Evolutionary conservation across 2,113 vertebrate species (phyloP), one percentile per base, ranked within the genome.

Genomic region (Cairina moschata): DNA sequence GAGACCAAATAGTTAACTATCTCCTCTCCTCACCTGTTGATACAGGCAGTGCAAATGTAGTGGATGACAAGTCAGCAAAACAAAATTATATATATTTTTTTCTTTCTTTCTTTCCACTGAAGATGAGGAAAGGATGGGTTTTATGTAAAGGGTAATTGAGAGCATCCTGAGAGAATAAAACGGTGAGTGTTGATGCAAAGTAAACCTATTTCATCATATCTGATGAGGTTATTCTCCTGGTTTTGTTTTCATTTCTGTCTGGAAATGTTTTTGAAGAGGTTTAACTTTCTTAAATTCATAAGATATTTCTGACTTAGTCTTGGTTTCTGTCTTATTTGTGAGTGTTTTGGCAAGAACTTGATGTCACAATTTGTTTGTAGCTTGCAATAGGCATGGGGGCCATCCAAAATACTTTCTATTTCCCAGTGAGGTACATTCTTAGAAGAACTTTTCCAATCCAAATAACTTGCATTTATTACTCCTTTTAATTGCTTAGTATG

Each of bases 381-480:
- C 55, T 86, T 95, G 85, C 87, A 94, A 46, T 34, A 88, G 58
- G 40, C 75, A 83, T 11, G 6, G 8, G n/a, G 36, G 50, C 76
- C 52, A 46, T 86, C 59, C 42, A 83, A 9, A 95, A 91, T 93
- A 91, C 52, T 94, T 96, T 88, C 79, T 52, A 86, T 96, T 96
- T 94, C 89, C 83, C 69, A 72, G 65, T 86, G 83, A 93, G 76
- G 32, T 90, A 40, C 34, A 1, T 90, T 96, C 85, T 90, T 93
- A 88, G 79, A 87, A 88, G 67, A 92, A 83, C 60, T 75, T 83
- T 96, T 91, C 83, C 88, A 93, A 65, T 91, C 55, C 88, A 92
- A 94, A 89, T 93, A 91, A 74, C 73, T 78, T 46, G 20, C 83
- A 95, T 91, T 90, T 95, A 90, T 83, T 83, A 65, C 52, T 88